A percentile compares a stretch with the other conserved stretches of the same genome.
These are phyloP conservation scores for Euplexia lucipara DNA, from an alignment of 2,888 invertebrate genomes.

Conservation along the genomic window DNA sequence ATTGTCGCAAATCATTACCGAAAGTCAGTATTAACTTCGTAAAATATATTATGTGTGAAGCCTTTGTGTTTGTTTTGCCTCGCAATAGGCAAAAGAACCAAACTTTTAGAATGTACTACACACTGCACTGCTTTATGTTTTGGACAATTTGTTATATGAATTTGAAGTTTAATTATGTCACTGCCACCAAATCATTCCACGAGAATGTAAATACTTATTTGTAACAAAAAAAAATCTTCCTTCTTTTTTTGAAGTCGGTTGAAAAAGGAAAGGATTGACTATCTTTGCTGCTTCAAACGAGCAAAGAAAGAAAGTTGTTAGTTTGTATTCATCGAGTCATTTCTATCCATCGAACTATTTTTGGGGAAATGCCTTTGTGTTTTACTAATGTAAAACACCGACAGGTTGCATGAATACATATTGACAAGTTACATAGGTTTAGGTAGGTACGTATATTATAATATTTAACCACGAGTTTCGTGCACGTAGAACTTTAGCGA, in stretches of 20 bases:
- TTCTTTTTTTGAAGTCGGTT: not conserved
- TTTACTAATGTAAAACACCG: conserved; percentile 23
- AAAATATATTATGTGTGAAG: not conserved
- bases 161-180: not conserved
- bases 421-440: conserved; percentile 35
- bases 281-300: conserved; percentile 11
- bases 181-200: no score
- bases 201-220: no score
- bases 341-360: conserved; percentile 32
- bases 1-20: no score
- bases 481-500: conserved; percentile 49
- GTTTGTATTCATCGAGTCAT: conserved; percentile 36
- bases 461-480: conserved; percentile 36
- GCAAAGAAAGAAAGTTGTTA: conserved; percentile 26
- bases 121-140: no score
- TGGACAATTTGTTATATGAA: no score
- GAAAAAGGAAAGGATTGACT: not conserved
- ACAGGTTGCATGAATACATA: conserved; percentile 28
- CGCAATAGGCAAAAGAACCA: conserved; percentile 1
- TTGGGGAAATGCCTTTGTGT: conserved; percentile 18
- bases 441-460: no score
- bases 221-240: no score
- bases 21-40: no score
- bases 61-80: not conserved
- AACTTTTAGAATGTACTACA: conserved; percentile 15